Evolutionary conservation across 2,888 invertebrate genomes (phyloP), one percentile per base, ranked within the genome.

Genomic region (Oscheius sp.): DNA sequence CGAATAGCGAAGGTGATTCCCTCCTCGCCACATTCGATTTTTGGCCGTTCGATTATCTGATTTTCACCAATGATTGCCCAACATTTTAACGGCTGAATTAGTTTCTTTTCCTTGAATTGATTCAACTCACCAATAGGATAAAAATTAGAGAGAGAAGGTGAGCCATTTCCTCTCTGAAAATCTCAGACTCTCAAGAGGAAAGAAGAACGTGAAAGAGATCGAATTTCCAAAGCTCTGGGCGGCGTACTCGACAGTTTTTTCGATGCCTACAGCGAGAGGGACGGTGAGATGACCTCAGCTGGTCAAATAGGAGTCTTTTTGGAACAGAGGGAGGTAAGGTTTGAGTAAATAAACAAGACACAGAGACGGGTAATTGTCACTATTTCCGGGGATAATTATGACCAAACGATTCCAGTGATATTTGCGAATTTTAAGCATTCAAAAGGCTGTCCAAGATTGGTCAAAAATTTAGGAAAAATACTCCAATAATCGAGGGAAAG

Each of bases 1-100:
- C 76, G 64, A 20, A 84, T 76, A 0, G 74, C 55, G 57, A 84
- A 80, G 4, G 71, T 74, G 23, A 83, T 74, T 20, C 74, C 70
- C 31, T 79, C 79, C 15, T 77, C 78, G 53, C 70, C 69, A 63
- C 84, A 84, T 50, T 76, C 69, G 15, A 84, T 72, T 39, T 73
- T 68, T 8, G 84, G 84, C 42, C 65, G 61, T 5, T 79, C 81
- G 2, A 80, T 66, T 2, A 83, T 75, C 53, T 73, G 78, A 68
- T 82, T 83, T 55, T 82, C 80, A 23, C 55, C 66, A 12, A 29
- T 45, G 4, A 61, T 3, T 1, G 61, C 23, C 5, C 27, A 15
- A 25, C 27, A 20, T 6, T 42, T 1, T 5, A 42, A 6, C 6
- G 61, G 61, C 61, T 61, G 39, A 39, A 61, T 29, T 52, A 3